phyloP scores from a whole-genome alignment of 2,888 invertebrate genomes.

The Philereme transversata region DNA sequence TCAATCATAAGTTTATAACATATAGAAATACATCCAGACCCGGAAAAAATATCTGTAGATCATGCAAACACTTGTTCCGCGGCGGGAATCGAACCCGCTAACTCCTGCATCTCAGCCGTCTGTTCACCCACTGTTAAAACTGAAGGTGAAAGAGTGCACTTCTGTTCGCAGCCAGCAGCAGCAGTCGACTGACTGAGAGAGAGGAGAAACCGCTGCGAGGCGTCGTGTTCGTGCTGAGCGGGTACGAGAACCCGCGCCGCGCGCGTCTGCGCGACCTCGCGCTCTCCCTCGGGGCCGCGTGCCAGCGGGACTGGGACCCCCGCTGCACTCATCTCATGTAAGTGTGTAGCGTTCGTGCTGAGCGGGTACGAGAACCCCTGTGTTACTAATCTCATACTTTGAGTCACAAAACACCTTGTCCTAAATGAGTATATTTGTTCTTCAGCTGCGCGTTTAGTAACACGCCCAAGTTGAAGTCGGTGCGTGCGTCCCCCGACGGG shows the following conservation, averaged over 20 bases:
- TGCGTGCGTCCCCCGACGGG: slow-evolving; percentile 76
- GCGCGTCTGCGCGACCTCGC: slow-evolving; percentile 86
- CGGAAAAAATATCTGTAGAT: too few species aligned
- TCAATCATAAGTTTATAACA: too few species aligned
- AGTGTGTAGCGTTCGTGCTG: slow-evolving; percentile 47
- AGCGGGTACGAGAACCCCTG: not conserved
- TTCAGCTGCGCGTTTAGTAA: slow-evolving; percentile 93
- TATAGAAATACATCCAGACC: too few species aligned
- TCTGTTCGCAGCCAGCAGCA: not conserved
- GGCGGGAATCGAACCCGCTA: too few species aligned
- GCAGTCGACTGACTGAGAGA: slow-evolving; percentile 19
- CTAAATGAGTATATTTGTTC: not conserved
- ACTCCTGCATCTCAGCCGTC: too few species aligned
- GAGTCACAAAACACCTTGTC: too few species aligned
- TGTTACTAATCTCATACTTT: too few species aligned
- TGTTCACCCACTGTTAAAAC: too few species aligned
- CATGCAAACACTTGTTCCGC: too few species aligned
- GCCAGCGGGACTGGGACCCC: slow-evolving; percentile 90
- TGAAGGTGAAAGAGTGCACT: too few species aligned
- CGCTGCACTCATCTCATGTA: slow-evolving; percentile 94
- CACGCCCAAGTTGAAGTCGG: slow-evolving; percentile 93
- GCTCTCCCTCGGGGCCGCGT: slow-evolving; percentile 89
- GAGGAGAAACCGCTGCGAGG: slow-evolving; percentile 71
- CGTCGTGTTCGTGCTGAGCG: slow-evolving; percentile 92
- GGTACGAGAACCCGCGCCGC: slow-evolving; percentile 93